phyloP scores from a whole-genome alignment of 2,888 invertebrate species.

The Ichneumoninae sp. region DNA sequence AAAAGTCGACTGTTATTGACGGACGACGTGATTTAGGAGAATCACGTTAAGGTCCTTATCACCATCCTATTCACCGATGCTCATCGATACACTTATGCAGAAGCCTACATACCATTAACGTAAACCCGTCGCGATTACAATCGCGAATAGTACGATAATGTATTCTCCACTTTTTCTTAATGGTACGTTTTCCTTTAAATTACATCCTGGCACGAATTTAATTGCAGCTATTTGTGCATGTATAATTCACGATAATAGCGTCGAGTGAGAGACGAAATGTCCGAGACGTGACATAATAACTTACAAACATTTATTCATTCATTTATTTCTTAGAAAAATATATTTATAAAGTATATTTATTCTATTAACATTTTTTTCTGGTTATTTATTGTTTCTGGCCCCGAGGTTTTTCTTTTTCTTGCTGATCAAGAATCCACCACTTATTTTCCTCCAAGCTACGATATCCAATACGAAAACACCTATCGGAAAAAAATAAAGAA shows the following conservation, averaged over 20 bases:
- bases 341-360: no score
- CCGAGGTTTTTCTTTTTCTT: no score
- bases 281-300: background rate
- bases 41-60: background rate
- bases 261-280: background rate
- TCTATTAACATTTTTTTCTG: no score
- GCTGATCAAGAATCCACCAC: no score
- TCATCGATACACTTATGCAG: background rate
- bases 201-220: background rate
- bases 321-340: no score
- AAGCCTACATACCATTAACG: background rate
- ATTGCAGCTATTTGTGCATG: background rate
- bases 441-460: no score
- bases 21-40: background rate
- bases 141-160: background rate
- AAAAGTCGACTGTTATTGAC: background rate
- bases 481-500: no score
- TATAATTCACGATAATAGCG: slow-evolving; percentile 12
- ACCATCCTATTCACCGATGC: background rate
- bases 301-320: no score
- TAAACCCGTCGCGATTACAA: background rate
- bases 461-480: no score
- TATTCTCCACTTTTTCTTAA: background rate
- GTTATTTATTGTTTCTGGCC: no score
- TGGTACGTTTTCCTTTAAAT: background rate